Evolutionary conservation across 1,140 invertebrate species (phyloP).

Genomic region (Globodera rostochiensis): DNA sequence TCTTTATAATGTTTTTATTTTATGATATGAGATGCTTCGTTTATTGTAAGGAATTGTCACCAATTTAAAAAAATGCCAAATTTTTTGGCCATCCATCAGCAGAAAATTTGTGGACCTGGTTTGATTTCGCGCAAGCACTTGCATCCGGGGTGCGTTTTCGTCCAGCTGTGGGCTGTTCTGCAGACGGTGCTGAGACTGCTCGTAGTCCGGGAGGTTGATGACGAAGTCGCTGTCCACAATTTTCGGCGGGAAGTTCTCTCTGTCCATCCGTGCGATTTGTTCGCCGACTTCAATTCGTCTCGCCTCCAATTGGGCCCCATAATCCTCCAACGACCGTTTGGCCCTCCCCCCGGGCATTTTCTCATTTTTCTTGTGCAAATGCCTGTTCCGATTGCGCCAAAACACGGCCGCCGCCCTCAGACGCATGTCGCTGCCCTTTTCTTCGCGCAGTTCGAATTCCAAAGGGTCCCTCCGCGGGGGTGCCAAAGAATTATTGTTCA

Average conservation of each 20-base stretch:
- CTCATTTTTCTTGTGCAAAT: neutral
- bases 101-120: neutral
- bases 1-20: too few species aligned
- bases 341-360: neutral
- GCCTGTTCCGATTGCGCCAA: constrained; percentile 19
- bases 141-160: neutral
- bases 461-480: neutral
- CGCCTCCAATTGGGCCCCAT: constrained; percentile 1
- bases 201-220: neutral
- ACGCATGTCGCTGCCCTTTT: constrained; percentile 20
- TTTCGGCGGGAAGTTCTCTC: neutral
- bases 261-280: neutral
- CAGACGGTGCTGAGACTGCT: neutral
- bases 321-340: neutral
- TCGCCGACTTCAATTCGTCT: neutral
- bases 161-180: neutral
- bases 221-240: neutral
- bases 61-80: too few species aligned
- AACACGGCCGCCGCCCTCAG: constrained; percentile 19
- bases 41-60: too few species aligned
- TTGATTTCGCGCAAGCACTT: constrained; percentile 17
- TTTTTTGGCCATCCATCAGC: too few species aligned
- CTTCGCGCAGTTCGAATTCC: constrained; percentile 22
- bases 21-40: too few species aligned
- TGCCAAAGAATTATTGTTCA: neutral